Percentiles rank a stretch among this genome's conserved stretches.
Evolutionary conservation across 30 jellyfish, hydroid and myxozoan species (phyloP).

Genomic region (Chrysaora quinquecirrha): DNA sequence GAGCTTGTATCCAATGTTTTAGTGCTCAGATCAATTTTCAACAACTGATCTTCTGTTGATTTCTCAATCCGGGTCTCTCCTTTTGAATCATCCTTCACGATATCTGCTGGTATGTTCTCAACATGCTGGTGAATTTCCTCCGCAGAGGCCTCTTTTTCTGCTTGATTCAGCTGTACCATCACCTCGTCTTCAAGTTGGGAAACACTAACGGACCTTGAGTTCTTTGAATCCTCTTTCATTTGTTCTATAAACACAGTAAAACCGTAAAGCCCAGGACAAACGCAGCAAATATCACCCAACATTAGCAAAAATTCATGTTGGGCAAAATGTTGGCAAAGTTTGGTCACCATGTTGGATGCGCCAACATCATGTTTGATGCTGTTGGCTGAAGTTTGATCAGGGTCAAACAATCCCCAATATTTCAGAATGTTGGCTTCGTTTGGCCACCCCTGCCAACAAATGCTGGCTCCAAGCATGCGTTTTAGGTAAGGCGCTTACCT

Average conservation of each 20-base stretch:
- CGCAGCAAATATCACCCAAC: no score
- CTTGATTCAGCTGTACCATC: background rate
- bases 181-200: conserved; percentile 8
- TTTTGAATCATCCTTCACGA: background rate
- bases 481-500: no score
- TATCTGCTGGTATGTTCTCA: background rate
- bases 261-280: no score
- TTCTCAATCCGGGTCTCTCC: background rate
- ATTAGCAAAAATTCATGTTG: no score
- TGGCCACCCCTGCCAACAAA: no score
- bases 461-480: no score
- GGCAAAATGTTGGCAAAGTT: no score
- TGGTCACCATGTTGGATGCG: no score
- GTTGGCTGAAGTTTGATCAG: no score
- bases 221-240: conserved; percentile 33
- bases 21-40: background rate
- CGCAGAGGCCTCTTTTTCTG: background rate
- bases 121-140: background rate
- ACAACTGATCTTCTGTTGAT: background rate
- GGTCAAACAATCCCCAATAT: no score
- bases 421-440: no score
- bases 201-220: background rate
- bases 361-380: no score
- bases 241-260: conserved; percentile 31
- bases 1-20: background rate